Percentiles rank a stretch among this genome's conserved stretches.
These are phyloP conservation scores for Euphonia xanthogaster DNA, from an alignment of 2,797 vertebrate species.

Conservation along the genomic window DNA sequence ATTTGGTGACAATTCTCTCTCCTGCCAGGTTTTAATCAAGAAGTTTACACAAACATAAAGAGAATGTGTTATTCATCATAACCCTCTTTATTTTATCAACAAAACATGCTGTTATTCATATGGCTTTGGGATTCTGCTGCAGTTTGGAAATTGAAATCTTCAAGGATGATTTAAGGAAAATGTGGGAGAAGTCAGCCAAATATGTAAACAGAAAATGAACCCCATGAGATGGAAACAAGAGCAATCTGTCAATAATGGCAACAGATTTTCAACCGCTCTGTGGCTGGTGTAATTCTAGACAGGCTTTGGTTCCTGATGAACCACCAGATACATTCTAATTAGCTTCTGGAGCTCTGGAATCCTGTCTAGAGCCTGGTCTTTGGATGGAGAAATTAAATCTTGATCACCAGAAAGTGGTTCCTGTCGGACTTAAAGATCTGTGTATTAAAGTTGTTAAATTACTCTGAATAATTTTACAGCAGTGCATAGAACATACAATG, in stretches of 20 bases:
- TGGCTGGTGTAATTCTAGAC: background rate
- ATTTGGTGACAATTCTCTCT: background rate
- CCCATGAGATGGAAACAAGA: background rate
- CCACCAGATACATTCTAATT: background rate
- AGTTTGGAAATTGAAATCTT: slow-evolving; percentile 17
- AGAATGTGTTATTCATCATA: background rate
- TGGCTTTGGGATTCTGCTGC: background rate
- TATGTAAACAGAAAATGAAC: background rate
- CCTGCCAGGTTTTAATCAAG: slow-evolving; percentile 19
- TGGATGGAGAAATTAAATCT: background rate
- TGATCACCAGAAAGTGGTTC: background rate
- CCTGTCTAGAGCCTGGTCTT: background rate
- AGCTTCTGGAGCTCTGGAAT: background rate
- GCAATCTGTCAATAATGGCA: background rate
- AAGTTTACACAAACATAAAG: background rate
- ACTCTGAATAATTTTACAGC: background rate
- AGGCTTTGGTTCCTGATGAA: background rate
- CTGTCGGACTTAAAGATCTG: background rate
- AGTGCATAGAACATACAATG: background rate
- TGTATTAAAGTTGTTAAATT: background rate
- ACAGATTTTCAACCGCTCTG: background rate
- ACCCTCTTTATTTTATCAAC: background rate
- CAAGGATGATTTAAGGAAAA: background rate
- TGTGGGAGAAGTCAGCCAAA: background rate
- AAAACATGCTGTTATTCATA: background rate